These are phyloP conservation scores for Tympanuchus pallidicinctus DNA, from an alignment of 2,113 vertebrate species.

Conservation along the genomic window DNA sequence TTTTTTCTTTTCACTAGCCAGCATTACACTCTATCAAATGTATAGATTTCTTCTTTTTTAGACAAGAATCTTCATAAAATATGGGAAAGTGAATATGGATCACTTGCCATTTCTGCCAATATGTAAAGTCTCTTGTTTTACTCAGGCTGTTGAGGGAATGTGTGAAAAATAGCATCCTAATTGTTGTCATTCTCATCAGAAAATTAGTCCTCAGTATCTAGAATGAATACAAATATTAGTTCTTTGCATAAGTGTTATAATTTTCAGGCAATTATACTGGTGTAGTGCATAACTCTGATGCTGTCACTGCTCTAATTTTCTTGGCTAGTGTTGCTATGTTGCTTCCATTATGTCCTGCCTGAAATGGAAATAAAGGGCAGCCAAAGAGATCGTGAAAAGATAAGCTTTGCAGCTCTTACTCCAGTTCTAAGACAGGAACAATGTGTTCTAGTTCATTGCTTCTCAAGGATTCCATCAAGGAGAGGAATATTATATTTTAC, in stretches of 20 bases:
- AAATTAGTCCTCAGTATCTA: not conserved
- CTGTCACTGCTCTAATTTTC: not conserved
- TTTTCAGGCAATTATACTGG: conserved; percentile 19
- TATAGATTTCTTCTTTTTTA: not conserved
- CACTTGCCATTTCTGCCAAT: not conserved
- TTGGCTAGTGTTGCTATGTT: not conserved
- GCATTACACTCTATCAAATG: not conserved
- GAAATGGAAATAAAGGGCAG: not conserved
- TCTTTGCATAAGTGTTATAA: not conserved
- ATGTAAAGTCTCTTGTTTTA: not conserved
- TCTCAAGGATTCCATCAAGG: not conserved
- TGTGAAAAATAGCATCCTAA: not conserved
- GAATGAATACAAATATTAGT: conserved; percentile 23
- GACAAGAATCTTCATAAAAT: not conserved
- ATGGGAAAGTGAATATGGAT: not conserved
- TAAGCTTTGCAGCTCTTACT: not conserved
- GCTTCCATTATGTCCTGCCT: not conserved
- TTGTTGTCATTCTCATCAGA: conserved; percentile 13
- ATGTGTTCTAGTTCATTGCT: not conserved
- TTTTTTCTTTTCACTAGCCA: not conserved
- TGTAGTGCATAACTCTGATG: not conserved
- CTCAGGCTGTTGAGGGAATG: not conserved
- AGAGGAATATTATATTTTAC: not conserved
- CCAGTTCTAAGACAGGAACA: not conserved
- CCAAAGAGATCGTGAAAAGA: not conserved